A percentile compares a stretch with the other conserved stretches of the same genome.
These are phyloP conservation scores for Brotula barbata DNA, from an alignment of 2,797 vertebrate species.

Conservation along the genomic window DNA sequence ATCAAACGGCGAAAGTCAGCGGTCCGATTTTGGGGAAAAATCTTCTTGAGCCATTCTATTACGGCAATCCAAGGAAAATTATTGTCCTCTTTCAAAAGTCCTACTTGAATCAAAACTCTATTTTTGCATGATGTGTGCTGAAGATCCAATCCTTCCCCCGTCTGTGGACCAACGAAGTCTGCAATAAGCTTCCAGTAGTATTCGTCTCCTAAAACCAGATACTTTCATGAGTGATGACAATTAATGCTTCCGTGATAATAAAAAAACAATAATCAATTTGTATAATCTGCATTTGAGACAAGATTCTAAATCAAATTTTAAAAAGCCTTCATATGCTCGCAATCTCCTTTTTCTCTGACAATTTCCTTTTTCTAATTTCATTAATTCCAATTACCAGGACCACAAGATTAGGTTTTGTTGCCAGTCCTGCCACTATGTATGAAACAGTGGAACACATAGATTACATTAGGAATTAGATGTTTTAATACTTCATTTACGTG, in stretches of 20 bases:
- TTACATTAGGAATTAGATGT: too few relatives aligned
- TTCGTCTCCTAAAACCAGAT: constrained; percentile 73
- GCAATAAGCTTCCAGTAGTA: constrained; percentile 76
- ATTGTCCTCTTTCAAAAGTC: constrained; percentile 79
- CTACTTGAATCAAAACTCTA: constrained; percentile 78
- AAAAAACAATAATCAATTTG: too few relatives aligned
- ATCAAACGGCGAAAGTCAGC: constrained; percentile 79
- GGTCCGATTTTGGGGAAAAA: constrained; percentile 69
- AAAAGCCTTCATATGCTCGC: too few relatives aligned
- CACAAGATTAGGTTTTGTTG: too few relatives aligned
- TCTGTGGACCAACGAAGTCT: constrained; percentile 77
- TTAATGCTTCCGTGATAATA: too few relatives aligned
- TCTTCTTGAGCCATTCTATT: constrained; percentile 76
- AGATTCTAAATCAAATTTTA: too few relatives aligned
- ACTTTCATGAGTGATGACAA: neutral
- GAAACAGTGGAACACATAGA: too few relatives aligned
- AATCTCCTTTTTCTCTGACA: too few relatives aligned
- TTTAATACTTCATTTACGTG: neutral
- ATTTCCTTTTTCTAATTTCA: too few relatives aligned
- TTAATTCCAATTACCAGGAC: too few relatives aligned
- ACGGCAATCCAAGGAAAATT: constrained; percentile 74
- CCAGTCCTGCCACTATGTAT: too few relatives aligned
- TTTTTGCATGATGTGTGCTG: constrained; percentile 69
- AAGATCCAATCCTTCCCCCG: constrained; percentile 70
- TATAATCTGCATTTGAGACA: too few relatives aligned